Percentiles rank a stretch among this genome's conserved stretches.
Conservation (phyloP, 2,797 vertebrate genomes). For the Sebastolobus alascanus region DNA sequence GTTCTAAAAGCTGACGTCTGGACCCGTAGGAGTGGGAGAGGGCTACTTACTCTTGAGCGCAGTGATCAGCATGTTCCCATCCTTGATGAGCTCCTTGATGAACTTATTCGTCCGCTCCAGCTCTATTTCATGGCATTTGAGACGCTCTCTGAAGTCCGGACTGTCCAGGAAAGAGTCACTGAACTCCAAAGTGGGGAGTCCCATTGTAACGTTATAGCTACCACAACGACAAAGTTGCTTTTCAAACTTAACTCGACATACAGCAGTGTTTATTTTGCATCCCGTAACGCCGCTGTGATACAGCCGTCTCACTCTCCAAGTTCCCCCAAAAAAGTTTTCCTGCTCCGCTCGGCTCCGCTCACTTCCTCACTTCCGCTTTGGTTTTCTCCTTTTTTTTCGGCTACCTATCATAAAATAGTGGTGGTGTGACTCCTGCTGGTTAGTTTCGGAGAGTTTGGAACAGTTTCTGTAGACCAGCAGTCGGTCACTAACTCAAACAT, state of each 20-base stretch:
- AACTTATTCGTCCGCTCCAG: constrained; percentile 97
- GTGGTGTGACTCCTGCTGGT: constrained; percentile 85
- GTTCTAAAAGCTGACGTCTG: not conserved
- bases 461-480: not conserved
- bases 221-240: not conserved
- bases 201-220: constrained; percentile 84
- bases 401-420: constrained; percentile 42
- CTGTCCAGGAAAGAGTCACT: constrained; percentile 97
- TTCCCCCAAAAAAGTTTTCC: constrained; percentile 56
- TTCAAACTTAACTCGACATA: constrained; percentile 22
- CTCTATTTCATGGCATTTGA: constrained; percentile 96
- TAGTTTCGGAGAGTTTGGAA: constrained; percentile 34
- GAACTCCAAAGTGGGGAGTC: constrained; percentile 97
- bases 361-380: constrained; percentile 77
- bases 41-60: constrained; percentile 93
- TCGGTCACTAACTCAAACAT: not conserved
- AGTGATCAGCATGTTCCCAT: constrained; percentile 94
- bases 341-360: constrained; percentile 41
- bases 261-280: constrained; percentile 41
- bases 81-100: constrained; percentile 98
- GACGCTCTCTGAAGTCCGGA: constrained; percentile 95
- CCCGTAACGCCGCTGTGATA: constrained; percentile 39
- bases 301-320: constrained; percentile 26
- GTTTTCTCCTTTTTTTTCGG: constrained; percentile 19
- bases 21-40: not conserved